Evolutionary conservation across 2,797 vertebrate species (phyloP).

Genomic region (Astyanax mexicanus): DNA sequence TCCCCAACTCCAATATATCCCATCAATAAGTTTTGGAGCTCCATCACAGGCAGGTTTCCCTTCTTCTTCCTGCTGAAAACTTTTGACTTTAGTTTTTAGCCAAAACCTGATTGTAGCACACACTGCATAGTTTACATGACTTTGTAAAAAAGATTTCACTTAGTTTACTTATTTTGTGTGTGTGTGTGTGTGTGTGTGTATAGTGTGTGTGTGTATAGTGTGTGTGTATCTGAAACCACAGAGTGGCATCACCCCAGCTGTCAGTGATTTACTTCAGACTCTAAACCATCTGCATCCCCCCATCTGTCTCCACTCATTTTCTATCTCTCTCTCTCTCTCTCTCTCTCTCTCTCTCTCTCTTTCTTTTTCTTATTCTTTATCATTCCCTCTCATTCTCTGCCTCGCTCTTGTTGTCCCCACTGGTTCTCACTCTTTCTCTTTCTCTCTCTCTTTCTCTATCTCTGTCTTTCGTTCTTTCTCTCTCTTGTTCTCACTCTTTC

Average conservation of each 20-base stretch:
- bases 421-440: too few species aligned
- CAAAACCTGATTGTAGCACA: not conserved
- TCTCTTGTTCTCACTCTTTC: too few species aligned
- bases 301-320: conserved; percentile 29
- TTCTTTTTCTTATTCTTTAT: not conserved
- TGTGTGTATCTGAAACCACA: conserved; percentile 28
- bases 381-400: not conserved
- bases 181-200: not conserved
- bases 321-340: conserved; percentile 23
- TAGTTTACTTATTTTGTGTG: not conserved
- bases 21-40: too few species aligned
- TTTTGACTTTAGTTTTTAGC: too few species aligned
- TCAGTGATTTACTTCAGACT: conserved; percentile 36
- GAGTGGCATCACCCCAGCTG: conserved; percentile 52
- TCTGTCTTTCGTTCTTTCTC: too few species aligned
- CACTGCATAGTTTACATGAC: not conserved
- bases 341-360: conserved; percentile 2
- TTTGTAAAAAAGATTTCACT: not conserved
- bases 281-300: conserved; percentile 46
- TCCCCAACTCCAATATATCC: too few species aligned
- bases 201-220: not conserved
- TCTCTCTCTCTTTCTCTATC: too few species aligned
- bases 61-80: too few species aligned
- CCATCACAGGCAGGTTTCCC: too few species aligned
- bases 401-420: too few species aligned